phyloP scores from a whole-genome alignment of 2,113 vertebrate species.

The Zapus hudsonius region DNA sequence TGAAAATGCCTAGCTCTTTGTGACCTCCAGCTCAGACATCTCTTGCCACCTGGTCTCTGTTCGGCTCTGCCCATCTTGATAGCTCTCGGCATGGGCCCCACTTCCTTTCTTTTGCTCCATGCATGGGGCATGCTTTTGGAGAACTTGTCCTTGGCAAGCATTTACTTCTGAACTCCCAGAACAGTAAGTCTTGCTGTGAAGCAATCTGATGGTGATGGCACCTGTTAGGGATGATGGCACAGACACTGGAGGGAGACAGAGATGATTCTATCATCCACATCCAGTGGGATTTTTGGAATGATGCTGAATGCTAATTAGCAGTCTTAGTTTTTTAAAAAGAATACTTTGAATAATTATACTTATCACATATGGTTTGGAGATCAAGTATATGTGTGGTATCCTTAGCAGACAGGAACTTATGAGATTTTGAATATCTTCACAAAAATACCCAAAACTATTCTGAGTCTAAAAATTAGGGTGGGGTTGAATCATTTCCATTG shows the following conservation, averaged over 20 bases:
- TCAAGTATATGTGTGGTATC: not conserved
- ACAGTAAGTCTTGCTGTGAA: not conserved
- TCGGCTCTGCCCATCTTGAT: no score
- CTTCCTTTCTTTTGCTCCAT: not conserved
- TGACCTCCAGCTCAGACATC: no score
- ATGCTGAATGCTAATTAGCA: not conserved
- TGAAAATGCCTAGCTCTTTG: not conserved
- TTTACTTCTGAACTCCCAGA: not conserved
- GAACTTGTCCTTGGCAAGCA: not conserved
- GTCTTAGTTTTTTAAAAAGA: conserved; percentile 12
- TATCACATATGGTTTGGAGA: not conserved
- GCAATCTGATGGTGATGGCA: no score
- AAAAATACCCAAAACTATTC: not conserved
- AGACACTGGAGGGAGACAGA: not conserved
- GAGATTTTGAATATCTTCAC: conserved; percentile 14
- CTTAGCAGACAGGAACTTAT: not conserved
- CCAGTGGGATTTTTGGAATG: not conserved
- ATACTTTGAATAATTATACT: conserved; percentile 1
- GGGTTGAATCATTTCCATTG: not conserved
- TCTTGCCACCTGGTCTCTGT: not conserved
- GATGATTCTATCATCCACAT: not conserved
- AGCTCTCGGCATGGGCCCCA: not conserved
- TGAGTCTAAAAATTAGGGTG: not conserved
- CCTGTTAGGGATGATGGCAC: not conserved
- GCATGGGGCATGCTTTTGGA: not conserved